Base-by-base conservation (phyloP, 2,888 invertebrate species). In the Cryptus viduatorius region DNA sequence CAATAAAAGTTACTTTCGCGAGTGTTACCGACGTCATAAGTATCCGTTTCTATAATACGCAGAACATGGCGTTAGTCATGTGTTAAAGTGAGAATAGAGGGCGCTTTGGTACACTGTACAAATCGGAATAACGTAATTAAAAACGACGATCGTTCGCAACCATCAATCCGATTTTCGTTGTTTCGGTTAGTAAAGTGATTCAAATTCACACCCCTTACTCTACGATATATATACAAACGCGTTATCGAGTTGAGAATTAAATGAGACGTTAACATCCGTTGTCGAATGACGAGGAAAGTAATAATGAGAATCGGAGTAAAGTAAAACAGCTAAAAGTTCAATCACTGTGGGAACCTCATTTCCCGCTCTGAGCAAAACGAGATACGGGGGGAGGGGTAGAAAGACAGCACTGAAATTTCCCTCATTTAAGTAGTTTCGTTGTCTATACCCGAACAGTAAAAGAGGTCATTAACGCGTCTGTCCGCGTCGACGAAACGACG, bases 1-100 rank as follows among this genome's bases (percentile, higher is more conserved):
- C 69, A 53, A 10, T 69, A 16, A 69, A 53, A 53, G 53, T 50
- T 69, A 53, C n/a, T 31, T 69, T 4, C 31, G 69, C 37, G 68
- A 19, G 48, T 68, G 31, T 50, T 69, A 53, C 53, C 50, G 50
- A 7, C 8, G 31, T 37, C 50, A 10, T 37, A 37, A 53, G 29
- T 29, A n/a, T 1, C 31, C 37, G 19, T 29, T 50, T 53, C 50
- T 37, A 31, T 37, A 69, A 19, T 69, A 3, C 24, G 24, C 3
- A 24, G 24, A 29, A 14, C 12, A 48, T 14, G 48, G 1, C n/a
- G 48, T 48, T 4, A 48, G 5, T 37, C 37, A 37, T 8, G 8
- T 37, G 8, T 37, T 37, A 37, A 4, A 37, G 37, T 37, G 1
- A 2, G 5, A 37, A 8, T 37, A 37, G 37, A 4, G 37, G 8